Conservation (phyloP, 2,113 vertebrate species). For the Carettochelys insculpta region DNA sequence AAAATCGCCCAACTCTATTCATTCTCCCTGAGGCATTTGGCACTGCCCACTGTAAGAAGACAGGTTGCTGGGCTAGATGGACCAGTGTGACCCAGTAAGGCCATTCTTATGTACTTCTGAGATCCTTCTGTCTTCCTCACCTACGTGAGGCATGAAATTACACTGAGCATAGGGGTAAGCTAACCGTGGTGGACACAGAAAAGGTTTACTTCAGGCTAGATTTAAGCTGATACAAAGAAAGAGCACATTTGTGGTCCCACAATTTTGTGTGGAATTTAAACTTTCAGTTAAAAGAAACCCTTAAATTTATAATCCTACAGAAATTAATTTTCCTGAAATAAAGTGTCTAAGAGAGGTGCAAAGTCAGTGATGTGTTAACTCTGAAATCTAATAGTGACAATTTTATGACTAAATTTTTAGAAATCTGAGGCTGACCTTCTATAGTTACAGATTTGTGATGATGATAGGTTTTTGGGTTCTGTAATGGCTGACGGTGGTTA, state of each 20-base stretch:
- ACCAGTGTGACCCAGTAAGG: not conserved
- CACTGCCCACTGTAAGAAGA: not conserved
- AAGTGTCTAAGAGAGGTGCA: not conserved
- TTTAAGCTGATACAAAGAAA: not conserved
- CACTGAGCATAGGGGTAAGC: not conserved
- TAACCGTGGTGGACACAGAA: not conserved
- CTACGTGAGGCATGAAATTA: not conserved
- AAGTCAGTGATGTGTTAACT: not conserved
- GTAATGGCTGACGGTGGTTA: conserved; percentile 4
- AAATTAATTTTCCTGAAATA: not conserved
- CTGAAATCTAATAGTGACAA: not conserved
- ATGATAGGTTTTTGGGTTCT: conserved; percentile 1
- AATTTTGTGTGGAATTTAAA: not conserved
- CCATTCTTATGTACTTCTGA: not conserved
- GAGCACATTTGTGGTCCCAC: not conserved
- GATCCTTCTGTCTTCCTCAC: not conserved
- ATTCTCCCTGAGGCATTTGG: not conserved
- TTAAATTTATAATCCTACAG: not conserved
- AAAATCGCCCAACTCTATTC: not conserved
- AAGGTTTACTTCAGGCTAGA: not conserved
- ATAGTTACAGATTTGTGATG: not conserved
- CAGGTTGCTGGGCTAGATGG: not conserved
- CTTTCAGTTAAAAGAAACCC: not conserved
- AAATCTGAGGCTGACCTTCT: not conserved
- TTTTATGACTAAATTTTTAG: not conserved